Conservation (phyloP, 2,888 invertebrate species). For the Acrobasis suavella region DNA sequence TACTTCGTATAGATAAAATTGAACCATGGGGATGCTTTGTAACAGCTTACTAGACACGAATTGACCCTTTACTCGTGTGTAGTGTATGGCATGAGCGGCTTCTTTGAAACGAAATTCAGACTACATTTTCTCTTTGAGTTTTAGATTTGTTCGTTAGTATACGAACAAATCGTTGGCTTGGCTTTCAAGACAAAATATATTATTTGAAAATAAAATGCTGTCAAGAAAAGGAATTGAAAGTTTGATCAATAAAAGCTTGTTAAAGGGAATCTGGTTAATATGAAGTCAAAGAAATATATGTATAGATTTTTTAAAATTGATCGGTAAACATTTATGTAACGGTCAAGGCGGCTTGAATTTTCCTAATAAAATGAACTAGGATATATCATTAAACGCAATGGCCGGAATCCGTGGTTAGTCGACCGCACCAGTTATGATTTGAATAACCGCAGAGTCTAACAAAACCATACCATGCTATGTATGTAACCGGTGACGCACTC, state of each 20-base stretch:
- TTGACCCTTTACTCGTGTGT: slow-evolving; percentile 4
- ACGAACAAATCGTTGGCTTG: not conserved
- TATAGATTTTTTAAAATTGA: no score
- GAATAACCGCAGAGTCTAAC: slow-evolving; percentile 31
- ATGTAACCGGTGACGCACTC: not conserved
- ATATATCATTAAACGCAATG: slow-evolving; percentile 6
- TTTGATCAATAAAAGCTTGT: no score
- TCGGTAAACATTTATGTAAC: no score
- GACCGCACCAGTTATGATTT: slow-evolving; percentile 30
- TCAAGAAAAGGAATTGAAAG: not conserved
- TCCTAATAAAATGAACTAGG: no score
- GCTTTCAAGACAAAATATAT: not conserved
- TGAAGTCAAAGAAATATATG: no score
- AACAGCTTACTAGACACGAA: slow-evolving; percentile 30
- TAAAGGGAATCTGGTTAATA: no score
- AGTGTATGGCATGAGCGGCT: not conserved
- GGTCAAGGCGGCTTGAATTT: no score
- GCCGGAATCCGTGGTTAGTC: slow-evolving; percentile 17
- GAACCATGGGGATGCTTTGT: slow-evolving; percentile 51
- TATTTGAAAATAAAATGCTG: not conserved
- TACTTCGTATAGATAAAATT: slow-evolving; percentile 53
- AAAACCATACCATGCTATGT: slow-evolving; percentile 24
- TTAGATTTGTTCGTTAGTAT: not conserved
- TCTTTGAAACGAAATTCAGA: slow-evolving; percentile 3
- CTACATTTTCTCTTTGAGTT: not conserved